These are phyloP conservation scores for Eilema sororculum DNA, from an alignment of 2,888 invertebrate genomes.

Conservation along the genomic window DNA sequence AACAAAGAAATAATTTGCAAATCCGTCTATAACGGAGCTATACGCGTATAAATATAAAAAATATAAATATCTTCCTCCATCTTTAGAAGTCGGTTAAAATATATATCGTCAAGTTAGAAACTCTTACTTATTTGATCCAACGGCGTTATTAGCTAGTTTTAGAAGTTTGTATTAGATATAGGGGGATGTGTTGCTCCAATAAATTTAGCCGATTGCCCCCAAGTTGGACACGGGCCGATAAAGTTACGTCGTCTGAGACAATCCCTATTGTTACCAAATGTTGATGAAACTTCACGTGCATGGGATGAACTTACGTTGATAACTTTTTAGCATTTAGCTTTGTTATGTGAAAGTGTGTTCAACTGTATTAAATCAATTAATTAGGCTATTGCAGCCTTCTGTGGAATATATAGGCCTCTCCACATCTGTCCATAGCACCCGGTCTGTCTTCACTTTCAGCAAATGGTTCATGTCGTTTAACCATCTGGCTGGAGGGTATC, in stretches of 20 bases:
- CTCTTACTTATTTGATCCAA: not conserved
- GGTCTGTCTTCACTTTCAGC: not conserved
- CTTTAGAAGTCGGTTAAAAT: no score
- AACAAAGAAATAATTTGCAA: no score
- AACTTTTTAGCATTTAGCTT: not conserved
- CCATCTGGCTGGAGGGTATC: not conserved
- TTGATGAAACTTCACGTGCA: slow-evolving; percentile 22
- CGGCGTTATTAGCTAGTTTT: not conserved
- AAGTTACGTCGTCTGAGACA: slow-evolving; percentile 43
- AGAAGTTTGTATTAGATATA: slow-evolving; percentile 61
- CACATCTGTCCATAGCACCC: rapidly evolving
- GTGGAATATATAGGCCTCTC: not conserved
- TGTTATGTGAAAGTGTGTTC: not conserved
- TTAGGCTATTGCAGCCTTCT: not conserved
- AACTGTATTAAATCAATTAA: not conserved
- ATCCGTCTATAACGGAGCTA: no score
- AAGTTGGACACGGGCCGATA: slow-evolving; percentile 42
- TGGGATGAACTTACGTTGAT: not conserved
- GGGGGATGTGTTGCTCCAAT: slow-evolving; percentile 61
- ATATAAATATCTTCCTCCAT: no score
- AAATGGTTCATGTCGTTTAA: not conserved
- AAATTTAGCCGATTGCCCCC: slow-evolving; percentile 55
- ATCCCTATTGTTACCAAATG: slow-evolving; percentile 36
- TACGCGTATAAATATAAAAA: no score
- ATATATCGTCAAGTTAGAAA: not conserved